These are phyloP conservation scores for Spea bombifrons DNA, from an alignment of 2,113 vertebrate species.

Conservation along the genomic window DNA sequence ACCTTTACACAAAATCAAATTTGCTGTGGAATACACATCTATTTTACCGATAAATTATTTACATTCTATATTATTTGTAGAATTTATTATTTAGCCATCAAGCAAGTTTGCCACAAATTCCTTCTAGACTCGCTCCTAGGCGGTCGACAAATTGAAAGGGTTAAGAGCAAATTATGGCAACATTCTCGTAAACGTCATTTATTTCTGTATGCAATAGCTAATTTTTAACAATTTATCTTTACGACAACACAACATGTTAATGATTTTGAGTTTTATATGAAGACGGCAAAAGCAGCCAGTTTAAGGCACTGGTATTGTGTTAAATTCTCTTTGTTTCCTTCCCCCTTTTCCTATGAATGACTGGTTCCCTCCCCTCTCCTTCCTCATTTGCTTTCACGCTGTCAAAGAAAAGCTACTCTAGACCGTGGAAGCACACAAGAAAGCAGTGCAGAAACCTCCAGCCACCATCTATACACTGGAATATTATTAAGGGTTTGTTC, in stretches of 20 bases:
- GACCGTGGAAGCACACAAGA: slow-evolving; percentile 19
- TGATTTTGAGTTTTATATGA: too few relatives aligned
- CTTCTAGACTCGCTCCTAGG: too few relatives aligned
- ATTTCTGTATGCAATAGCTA: background rate
- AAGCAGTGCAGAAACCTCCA: background rate
- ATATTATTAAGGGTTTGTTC: background rate
- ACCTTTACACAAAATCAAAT: too few relatives aligned
- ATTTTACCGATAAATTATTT: too few relatives aligned
- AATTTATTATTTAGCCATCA: too few relatives aligned
- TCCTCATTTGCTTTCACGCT: background rate
- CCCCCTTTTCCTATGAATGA: slow-evolving; percentile 8
- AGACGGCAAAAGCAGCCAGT: background rate
- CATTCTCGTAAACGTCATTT: background rate
- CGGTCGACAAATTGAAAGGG: too few relatives aligned
- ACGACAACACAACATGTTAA: too few relatives aligned
- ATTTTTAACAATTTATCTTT: too few relatives aligned
- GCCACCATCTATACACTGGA: background rate
- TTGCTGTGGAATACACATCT: too few relatives aligned
- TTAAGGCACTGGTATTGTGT: background rate
- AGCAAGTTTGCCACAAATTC: too few relatives aligned
- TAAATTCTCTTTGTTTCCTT: slow-evolving; percentile 20
- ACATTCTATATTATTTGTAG: too few relatives aligned
- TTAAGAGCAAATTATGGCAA: too few relatives aligned
- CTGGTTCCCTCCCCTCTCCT: slow-evolving; percentile 14
- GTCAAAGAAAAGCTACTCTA: slow-evolving; percentile 7